Base-by-base conservation (phyloP, 2,888 invertebrate genomes). In the Troides helena region DNA sequence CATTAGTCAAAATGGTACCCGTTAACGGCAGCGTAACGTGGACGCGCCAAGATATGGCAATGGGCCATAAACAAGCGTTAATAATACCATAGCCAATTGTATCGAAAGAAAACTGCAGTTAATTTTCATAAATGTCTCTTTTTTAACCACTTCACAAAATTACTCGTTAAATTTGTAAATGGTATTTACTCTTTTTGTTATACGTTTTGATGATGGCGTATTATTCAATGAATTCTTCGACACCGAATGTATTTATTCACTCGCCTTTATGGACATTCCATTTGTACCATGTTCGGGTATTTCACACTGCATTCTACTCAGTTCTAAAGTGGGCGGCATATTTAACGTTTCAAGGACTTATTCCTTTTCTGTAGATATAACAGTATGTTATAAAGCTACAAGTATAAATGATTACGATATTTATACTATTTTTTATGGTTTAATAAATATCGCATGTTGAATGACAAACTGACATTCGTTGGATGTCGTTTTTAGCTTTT, bases 1-100 rank as follows among this genome's bases (percentile, higher is more conserved):
- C 85, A 85, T 86, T 81, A 83, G 85, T 86, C 85, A 85, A 83
- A 83, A 80, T 76, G 75, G 72, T 73, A 73, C 50, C 67, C 67
- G 63, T 46, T 21, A 39, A 56, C 64, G 77, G 67, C 63, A 72
- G 73, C 6, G 61, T 75, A 72, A 25, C 58, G 60, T 70, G 75
- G 78, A 80, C 76, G 36, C 60, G 30, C 56, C 66, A 18, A 17
- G 17, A 57, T 25, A 23, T 60, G 70, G 67, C 63, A 70, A 53
- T 21, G 23, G 23, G 36, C 23, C 62, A 62, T 62, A 62, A 67
- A 62, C 65, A 65, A 46, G 62, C 62, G 43, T 5, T 21, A 14
- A 58, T 39, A 62, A 62, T 67, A 65, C 30, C 68, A 64, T 66
- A 56, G 59, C 6, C 23, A 21, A 23, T 53, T 64, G 64, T 25